These are phyloP conservation scores for Atherinomorus stipes DNA, from an alignment of 2,113 vertebrate genomes.

Conservation along the genomic window DNA sequence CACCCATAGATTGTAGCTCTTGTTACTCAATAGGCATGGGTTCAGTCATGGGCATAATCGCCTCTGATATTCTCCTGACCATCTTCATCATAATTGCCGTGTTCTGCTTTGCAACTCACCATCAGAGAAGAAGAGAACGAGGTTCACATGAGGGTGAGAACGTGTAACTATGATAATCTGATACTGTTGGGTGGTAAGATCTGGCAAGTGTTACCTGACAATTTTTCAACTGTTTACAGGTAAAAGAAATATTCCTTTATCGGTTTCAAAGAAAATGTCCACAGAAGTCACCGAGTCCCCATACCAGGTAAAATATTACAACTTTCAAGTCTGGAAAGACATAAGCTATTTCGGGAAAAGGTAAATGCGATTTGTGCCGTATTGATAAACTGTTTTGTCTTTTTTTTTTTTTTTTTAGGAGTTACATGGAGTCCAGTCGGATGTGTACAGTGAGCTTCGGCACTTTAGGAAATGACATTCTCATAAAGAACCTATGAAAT, in stretches of 20 bases:
- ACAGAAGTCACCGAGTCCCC: conserved; percentile 79
- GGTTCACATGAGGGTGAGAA: conserved; percentile 57
- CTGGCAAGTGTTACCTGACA: background rate
- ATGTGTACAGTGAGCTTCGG: conserved; percentile 81
- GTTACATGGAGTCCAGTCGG: conserved; percentile 81
- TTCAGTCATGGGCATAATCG: conserved; percentile 72
- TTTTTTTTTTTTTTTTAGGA: conserved; percentile 71
- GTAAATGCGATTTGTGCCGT: background rate
- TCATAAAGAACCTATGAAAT: background rate
- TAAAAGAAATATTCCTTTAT: conserved; percentile 44
- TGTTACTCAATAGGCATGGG: conserved; percentile 78
- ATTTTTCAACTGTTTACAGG: conserved; percentile 23
- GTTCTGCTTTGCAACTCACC: conserved; percentile 71
- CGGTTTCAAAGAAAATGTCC: conserved; percentile 57
- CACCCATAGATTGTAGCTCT: conserved; percentile 72
- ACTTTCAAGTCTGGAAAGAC: background rate
- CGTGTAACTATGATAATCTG: background rate
- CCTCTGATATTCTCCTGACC: conserved; percentile 80
- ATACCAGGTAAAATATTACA: conserved; percentile 76
- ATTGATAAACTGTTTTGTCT: conserved; percentile 15
- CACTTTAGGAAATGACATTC: conserved; percentile 74
- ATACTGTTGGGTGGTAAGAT: background rate
- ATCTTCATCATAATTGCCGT: conserved; percentile 77
- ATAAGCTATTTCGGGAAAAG: too few relatives aligned
- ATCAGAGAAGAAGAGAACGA: conserved; percentile 59